phyloP scores from a whole-genome alignment of 2,113 vertebrate species.

The Anoplopoma fimbria region DNA sequence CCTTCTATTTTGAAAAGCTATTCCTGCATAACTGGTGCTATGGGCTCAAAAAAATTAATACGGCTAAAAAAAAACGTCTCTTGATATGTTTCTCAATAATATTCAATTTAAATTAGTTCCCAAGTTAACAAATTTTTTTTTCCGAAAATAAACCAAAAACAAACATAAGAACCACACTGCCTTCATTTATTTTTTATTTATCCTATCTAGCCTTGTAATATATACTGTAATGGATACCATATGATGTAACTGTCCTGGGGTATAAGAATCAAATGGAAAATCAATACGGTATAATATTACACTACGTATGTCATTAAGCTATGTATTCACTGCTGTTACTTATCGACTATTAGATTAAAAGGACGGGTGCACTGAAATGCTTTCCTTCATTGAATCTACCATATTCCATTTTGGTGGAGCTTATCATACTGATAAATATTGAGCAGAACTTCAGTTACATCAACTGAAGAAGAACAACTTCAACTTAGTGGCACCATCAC shows the following conservation, averaged over 20 bases:
- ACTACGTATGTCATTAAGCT: not conserved
- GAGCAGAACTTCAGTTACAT: not conserved
- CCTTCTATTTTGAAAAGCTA: conserved; percentile 5
- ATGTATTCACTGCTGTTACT: not conserved
- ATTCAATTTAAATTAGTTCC: not conserved
- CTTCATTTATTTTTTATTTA: not conserved
- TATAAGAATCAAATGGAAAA: not conserved
- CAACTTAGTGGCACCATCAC: not conserved
- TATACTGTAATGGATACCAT: not conserved
- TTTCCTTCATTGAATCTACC: not conserved
- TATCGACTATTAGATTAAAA: conserved; percentile 3
- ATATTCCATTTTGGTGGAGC: not conserved
- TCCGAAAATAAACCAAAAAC: not conserved
- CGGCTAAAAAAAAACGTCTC: not conserved
- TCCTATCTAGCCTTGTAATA: not conserved
- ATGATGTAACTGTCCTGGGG: not conserved
- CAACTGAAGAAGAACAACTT: not conserved
- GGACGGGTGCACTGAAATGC: not conserved
- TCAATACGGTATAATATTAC: not conserved
- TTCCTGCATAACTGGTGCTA: not conserved
- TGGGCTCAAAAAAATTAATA: not conserved
- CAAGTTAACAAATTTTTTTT: not conserved
- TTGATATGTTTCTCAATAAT: not conserved
- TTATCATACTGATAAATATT: not conserved
- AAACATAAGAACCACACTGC: too few relatives aligned